Conservation (phyloP, 2,888 invertebrate species). For the Spodoptera picta region DNA sequence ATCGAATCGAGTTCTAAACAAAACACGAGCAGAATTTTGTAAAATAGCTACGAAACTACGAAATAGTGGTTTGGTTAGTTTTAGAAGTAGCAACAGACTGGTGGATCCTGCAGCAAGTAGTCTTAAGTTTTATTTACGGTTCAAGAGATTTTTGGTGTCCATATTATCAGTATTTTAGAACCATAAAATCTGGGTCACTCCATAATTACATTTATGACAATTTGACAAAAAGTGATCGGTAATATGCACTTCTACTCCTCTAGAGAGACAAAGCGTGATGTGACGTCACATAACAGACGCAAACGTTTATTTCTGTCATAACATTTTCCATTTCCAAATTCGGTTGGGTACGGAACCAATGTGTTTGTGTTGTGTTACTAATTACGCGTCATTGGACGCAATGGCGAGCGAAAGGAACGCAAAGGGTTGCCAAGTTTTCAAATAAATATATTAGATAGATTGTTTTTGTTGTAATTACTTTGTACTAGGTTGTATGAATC, state of each 20-base stretch:
- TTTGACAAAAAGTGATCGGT: too few species aligned
- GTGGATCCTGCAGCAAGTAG: too few species aligned
- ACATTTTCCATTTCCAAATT: slow-evolving; percentile 72
- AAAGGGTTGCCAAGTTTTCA: slow-evolving; percentile 42
- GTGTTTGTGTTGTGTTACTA: slow-evolving; percentile 74
- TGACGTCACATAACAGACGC: slow-evolving; percentile 10
- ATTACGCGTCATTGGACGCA: slow-evolving; percentile 68
- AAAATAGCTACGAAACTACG: too few species aligned
- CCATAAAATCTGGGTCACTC: too few species aligned
- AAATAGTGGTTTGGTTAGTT: too few species aligned
- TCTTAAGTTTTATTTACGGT: too few species aligned
- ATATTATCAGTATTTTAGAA: too few species aligned
- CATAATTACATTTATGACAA: too few species aligned
- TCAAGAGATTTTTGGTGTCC: too few species aligned
- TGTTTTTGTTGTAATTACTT: slow-evolving; percentile 13
- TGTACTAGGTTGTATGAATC: slow-evolving; percentile 2
- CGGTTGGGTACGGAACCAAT: slow-evolving; percentile 57
- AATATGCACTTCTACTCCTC: too few species aligned
- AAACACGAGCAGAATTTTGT: background rate
- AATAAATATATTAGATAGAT: slow-evolving; percentile 11
- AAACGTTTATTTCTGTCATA: slow-evolving; percentile 64
- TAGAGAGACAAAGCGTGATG: too few species aligned
- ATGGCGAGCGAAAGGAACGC: slow-evolving; percentile 33
- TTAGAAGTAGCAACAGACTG: too few species aligned
- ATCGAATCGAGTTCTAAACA: background rate